Conservation (phyloP, 2,113 vertebrate species). For the Pomatostomus ruficeps region DNA sequence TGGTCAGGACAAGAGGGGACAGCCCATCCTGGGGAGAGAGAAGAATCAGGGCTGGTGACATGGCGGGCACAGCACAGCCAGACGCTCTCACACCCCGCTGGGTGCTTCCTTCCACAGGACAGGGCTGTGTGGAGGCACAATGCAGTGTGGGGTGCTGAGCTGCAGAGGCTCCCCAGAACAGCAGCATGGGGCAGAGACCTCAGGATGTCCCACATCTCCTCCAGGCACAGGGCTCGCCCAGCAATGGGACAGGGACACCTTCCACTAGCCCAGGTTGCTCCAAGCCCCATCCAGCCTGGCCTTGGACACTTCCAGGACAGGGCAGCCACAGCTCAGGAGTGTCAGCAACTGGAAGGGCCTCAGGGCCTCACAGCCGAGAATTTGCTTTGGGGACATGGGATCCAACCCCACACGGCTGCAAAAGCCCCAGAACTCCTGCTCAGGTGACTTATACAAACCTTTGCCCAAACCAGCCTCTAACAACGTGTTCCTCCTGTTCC, state of each 20-base stretch:
- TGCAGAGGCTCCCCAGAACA: background rate
- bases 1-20: background rate
- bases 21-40: background rate
- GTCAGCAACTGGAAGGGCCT: background rate
- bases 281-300: background rate
- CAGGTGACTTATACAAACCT: background rate
- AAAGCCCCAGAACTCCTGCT: background rate
- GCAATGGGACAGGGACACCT: background rate
- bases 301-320: background rate
- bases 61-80: fast-evolving
- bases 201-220: background rate
- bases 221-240: background rate
- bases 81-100: background rate
- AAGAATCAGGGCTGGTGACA: background rate
- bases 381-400: background rate
- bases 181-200: background rate
- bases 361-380: background rate
- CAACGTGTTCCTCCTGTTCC: background rate
- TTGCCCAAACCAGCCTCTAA: background rate
- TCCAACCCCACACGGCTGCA: background rate
- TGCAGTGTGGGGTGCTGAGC: background rate
- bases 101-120: background rate
- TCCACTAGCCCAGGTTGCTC: background rate
- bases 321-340: background rate
- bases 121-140: background rate